Base-by-base conservation (phyloP, 2,113 vertebrate species). In the Lepus americanus region DNA sequence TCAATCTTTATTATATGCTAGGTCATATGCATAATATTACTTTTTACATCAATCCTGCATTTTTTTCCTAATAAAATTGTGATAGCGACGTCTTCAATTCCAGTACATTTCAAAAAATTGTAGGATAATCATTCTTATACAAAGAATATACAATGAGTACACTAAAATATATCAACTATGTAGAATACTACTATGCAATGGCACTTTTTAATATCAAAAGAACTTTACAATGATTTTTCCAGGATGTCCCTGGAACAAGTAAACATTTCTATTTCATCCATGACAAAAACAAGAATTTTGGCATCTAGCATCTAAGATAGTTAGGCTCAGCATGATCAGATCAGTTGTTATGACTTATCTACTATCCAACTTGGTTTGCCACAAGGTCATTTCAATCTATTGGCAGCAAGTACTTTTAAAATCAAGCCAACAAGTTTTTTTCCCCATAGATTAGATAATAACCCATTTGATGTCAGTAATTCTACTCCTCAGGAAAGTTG, bases 221-320 rank as follows among this genome's bases (percentile, higher is more conserved):
- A 90, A 23, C 63, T 91, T 86, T 64, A 70, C 5, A 90, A 39
- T 78, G 17, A 66, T 95, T 87, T 91, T 79, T 69, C 31, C 22
- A 93, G 7, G 53, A 83, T 91, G 20, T 86, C 53, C 78, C 14
- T 77, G 70, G 78, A 89, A 64, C n/a, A 94, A 78, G 49, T 81
- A 70, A 85, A 93, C 81, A 17, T 82, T 91, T 89, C 31, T 39
- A 88, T 93, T 92, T 82, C n/a, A 88, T 64, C 33, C 33, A 89
- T 73, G 67, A 82, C 59, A 66, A 92, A 96, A 96, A 84, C 3
- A 94, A 94, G 2, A 95, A 96, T 55, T 90, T 86, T 91, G 51
- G 53, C 70, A 78, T 49, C n/a, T 69, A 77, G 74, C 36, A 78
- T 69, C 59, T 96, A 76, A 95, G 87, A 91, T 96, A 81, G 74